These are phyloP conservation scores for Pocillopora damicornis DNA, from an alignment of 64 coral and sea anemone species.

Conservation along the genomic window DNA sequence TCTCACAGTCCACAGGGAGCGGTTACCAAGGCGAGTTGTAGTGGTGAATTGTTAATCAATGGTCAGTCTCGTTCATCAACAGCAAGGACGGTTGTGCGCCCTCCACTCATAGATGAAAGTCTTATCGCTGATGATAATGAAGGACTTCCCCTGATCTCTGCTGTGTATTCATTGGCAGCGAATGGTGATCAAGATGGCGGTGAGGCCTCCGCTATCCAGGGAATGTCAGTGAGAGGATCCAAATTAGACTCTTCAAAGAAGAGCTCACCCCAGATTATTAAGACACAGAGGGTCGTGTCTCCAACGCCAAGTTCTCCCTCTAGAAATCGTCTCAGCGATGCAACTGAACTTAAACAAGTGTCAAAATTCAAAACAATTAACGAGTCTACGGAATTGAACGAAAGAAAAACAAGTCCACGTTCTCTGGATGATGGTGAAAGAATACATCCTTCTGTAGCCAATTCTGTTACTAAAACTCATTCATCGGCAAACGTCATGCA, in stretches of 20 bases:
- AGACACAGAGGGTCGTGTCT: not conserved
- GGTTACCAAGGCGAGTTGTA: not conserved
- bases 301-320: not conserved
- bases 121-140: slow-evolving; percentile 28
- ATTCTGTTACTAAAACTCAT: not conserved
- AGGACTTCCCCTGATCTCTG: slow-evolving; percentile 23
- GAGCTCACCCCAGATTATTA: not conserved
- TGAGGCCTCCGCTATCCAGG: not conserved
- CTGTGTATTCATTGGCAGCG: slow-evolving; percentile 19
- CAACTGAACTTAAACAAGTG: not conserved
- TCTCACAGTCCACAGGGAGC: not conserved
- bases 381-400: not conserved
- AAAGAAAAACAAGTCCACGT: not conserved
- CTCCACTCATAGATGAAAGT: slow-evolving; percentile 25
- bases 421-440: not conserved
- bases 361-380: not conserved
- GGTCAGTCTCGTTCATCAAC: not conserved
- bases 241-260: not conserved
- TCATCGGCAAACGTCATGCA: not conserved
- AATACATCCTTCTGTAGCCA: not conserved
- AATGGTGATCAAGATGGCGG: not conserved
- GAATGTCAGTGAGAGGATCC: not conserved
- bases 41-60: not conserved
- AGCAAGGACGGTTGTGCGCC: too few relatives aligned
- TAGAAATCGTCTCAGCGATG: not conserved